phyloP scores from a whole-genome alignment of 2,113 vertebrate species.

The Neogale vison region DNA sequence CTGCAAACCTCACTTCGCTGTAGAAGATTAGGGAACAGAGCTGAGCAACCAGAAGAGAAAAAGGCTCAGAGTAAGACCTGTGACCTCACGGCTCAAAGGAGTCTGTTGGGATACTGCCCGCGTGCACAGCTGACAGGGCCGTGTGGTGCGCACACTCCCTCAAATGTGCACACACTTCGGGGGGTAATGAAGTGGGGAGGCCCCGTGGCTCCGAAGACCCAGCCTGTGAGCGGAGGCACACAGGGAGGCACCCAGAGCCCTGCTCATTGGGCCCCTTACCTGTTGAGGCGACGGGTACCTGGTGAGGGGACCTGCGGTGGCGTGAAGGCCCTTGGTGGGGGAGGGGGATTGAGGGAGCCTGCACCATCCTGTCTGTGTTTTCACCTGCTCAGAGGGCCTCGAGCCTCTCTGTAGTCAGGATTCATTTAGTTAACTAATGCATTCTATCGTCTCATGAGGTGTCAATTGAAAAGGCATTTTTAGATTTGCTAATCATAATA shows the following conservation, averaged over 20 bases:
- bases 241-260: too few relatives aligned
- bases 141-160: background rate
- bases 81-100: background rate
- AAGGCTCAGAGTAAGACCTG: background rate
- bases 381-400: background rate
- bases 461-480: background rate
- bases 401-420: background rate
- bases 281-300: background rate
- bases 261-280: background rate
- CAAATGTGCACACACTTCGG: background rate
- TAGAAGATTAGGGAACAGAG: background rate
- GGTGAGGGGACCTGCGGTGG: background rate
- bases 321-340: too few relatives aligned
- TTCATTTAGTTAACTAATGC: background rate
- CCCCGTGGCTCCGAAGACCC: background rate
- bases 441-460: background rate
- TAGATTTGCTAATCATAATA: background rate
- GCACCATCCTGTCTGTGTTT: background rate
- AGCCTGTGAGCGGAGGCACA: background rate
- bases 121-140: background rate
- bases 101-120: background rate
- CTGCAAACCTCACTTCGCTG: background rate
- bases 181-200: background rate
- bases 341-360: rapidly evolving
- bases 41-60: background rate